Base-by-base conservation (phyloP, 2,888 invertebrate genomes). In the Encarsia formosa region DNA sequence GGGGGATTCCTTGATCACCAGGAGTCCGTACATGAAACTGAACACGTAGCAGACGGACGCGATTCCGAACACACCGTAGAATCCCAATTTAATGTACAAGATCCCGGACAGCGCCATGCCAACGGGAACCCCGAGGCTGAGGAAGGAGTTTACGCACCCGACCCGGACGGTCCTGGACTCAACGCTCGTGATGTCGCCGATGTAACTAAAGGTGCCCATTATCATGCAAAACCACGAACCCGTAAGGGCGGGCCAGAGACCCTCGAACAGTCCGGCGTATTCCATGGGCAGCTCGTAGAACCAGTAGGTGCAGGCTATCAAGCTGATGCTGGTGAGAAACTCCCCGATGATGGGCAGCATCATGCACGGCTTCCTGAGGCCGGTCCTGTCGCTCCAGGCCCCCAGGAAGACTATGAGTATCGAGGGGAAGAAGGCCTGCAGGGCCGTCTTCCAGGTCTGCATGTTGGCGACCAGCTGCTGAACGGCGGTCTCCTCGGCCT, bases 161-260 rank as follows among this genome's bases (percentile, higher is more conserved):
- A 94, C 90, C 57, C 93, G 76, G 40, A 90, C 77, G 19, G 93
- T 93, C 62, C 92, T 82, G 62, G 86, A 87, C 70, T 91, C 86
- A 58, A 88, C 83, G 3, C 87, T 85, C 3, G 92, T 91, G 15
- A 91, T 86, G 68, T 93, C 91, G 2, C 86, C 89, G 53, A 94
- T 86, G 69, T 92, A 93, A 75, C 90, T 89, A 75, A 93, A 88
- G 59, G 91, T 85, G 18, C 89, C 89, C 89, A 91, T 90, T 63
- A 91, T 85, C 89, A 90, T 89, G 24, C 89, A 89, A 69, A 89
- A 88, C 90, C 90, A 90, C 8, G 90, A 90, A 9, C 90, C 87
- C 1, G 88, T 88, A 6, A 90, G 66, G 0, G 88, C 88, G 3
- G 90, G 90, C 72, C 89, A 89, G 58, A 90, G 78, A 1, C 88